A percentile compares a stretch with the other conserved stretches of the same genome.
Conservation (phyloP, 2,888 invertebrate genomes). For the Beris morrisii region DNA sequence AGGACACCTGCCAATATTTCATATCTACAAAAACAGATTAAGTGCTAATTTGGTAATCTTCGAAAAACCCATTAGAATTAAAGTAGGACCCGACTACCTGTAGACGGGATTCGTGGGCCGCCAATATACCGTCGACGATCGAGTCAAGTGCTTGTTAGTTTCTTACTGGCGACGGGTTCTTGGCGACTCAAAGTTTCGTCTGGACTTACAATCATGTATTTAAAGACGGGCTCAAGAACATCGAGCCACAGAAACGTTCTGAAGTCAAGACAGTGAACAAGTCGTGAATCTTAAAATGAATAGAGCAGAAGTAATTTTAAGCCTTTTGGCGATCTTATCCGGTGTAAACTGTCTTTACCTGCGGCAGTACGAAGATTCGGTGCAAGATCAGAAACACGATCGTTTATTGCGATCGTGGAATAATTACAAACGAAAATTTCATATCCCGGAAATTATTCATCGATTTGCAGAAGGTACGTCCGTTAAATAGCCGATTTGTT, state of each 20-base stretch:
- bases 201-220: conserved; percentile 1
- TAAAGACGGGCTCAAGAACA: background rate
- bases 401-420: conserved; percentile 15
- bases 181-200: conserved; percentile 17
- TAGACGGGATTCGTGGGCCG: background rate
- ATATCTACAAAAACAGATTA: conserved; percentile 9
- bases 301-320: background rate
- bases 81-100: background rate
- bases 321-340: background rate
- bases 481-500: no score
- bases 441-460: background rate
- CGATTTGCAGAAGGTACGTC: no score
- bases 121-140: conserved; percentile 2
- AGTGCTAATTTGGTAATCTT: conserved; percentile 16
- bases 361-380: background rate
- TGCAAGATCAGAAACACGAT: background rate
- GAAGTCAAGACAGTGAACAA: background rate
- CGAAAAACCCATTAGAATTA: conserved; percentile 10
- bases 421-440: background rate
- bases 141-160: conserved; percentile 8
- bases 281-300: conserved; percentile 4
- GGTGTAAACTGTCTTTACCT: conserved; percentile 1
- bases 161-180: conserved; percentile 6
- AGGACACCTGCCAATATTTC: conserved; percentile 12
- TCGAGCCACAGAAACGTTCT: background rate